Percentiles rank a stretch among this genome's conserved stretches.
Evolutionary conservation across 1,140 invertebrate species (phyloP).

Genomic region (Psix sp.): DNA sequence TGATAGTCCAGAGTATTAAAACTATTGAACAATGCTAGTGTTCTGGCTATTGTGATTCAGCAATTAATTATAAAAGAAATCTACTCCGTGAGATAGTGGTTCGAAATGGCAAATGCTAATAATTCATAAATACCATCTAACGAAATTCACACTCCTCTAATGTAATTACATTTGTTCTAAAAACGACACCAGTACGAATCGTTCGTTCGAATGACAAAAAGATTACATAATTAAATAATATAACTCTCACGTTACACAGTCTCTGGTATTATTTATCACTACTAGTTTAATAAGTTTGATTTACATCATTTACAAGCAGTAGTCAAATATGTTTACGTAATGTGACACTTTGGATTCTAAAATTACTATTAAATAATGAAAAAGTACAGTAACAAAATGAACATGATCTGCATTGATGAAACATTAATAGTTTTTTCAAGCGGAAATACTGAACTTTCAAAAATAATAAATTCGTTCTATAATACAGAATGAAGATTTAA

Average conservation of each 20-base stretch:
- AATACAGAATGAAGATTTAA: no score
- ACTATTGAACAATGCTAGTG: no score
- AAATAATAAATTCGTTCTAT: no score
- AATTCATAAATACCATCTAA: slow-evolving; percentile 1
- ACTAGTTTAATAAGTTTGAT: slow-evolving; percentile 25
- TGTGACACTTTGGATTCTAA: slow-evolving; percentile 21
- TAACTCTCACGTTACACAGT: slow-evolving; percentile 24
- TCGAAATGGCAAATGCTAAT: no score
- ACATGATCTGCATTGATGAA: background rate
- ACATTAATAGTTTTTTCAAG: background rate
- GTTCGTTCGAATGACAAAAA: slow-evolving; percentile 17
- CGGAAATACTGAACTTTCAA: no score
- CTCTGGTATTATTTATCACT: slow-evolving; percentile 32
- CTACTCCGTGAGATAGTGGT: no score
- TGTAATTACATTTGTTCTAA: slow-evolving; percentile 19
- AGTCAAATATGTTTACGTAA: slow-evolving; percentile 42
- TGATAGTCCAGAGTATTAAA: no score
- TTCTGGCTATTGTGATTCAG: no score
- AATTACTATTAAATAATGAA: slow-evolving; percentile 18
- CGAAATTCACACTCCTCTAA: slow-evolving; percentile 8
- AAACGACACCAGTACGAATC: slow-evolving; percentile 22
- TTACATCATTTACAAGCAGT: slow-evolving; percentile 12
- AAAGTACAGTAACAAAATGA: no score
- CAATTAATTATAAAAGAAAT: no score
- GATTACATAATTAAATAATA: slow-evolving; percentile 45